Evolutionary conservation across 2,888 invertebrate species (phyloP).

Genomic region (Ptychoptera contaminata): DNA sequence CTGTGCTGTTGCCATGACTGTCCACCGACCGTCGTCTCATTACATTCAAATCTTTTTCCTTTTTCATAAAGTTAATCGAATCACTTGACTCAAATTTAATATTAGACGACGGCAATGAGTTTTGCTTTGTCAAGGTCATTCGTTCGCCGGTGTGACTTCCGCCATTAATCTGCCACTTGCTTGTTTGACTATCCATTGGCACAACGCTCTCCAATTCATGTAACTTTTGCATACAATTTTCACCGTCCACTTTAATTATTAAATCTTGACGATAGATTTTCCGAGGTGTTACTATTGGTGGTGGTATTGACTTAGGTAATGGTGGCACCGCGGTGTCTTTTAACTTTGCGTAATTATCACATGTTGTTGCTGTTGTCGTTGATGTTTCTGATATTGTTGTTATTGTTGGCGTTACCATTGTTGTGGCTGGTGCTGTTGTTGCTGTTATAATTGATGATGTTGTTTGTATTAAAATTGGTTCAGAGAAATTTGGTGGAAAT

Average conservation of each 20-base stretch:
- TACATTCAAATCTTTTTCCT: too few species aligned
- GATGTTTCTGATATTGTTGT: conserved; percentile 8
- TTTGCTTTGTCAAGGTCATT: too few species aligned
- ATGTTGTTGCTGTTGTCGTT: conserved; percentile 15
- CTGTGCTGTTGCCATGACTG: neutral
- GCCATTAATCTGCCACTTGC: too few species aligned
- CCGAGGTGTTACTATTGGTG: conserved; percentile 25
- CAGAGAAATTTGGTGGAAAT: conserved; percentile 31
- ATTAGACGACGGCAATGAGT: too few species aligned
- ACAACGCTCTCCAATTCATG: neutral
- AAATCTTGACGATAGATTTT: conserved; percentile 28
- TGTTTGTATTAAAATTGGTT: conserved; percentile 26
- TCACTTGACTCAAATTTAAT: too few species aligned
- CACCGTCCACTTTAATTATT: conserved; percentile 27
- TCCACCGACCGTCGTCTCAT: neutral
- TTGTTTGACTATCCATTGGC: neutral
- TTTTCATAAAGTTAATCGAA: too few species aligned
- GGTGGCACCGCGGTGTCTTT: conserved; percentile 23
- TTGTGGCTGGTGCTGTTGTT: conserved; percentile 15
- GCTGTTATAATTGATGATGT: conserved; percentile 17
- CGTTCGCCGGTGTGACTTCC: too few species aligned
- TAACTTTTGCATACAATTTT: neutral
- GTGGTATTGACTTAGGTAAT: conserved; percentile 28
- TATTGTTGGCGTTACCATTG: conserved; percentile 12
- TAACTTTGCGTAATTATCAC: conserved; percentile 10